phyloP scores from a whole-genome alignment of 1,140 invertebrate species.

The Brachionus rubens region DNA sequence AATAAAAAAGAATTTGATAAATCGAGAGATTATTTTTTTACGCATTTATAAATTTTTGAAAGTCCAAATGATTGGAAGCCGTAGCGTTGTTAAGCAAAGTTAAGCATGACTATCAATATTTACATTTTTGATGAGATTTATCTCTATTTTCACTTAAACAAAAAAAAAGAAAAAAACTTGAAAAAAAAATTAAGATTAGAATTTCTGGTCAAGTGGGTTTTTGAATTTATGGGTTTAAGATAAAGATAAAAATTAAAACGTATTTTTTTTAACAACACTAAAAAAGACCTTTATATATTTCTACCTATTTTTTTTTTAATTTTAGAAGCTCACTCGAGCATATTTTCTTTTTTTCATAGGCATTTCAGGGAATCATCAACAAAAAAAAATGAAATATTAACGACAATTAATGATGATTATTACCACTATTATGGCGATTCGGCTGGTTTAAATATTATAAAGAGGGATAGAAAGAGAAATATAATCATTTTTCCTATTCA shows the following conservation, averaged over 20 bases:
- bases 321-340: conserved; percentile 27
- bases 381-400: too few relatives aligned
- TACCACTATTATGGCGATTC: conserved; percentile 28
- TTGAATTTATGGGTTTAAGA: conserved; percentile 37
- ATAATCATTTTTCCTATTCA: conserved; percentile 36
- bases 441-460: conserved; percentile 37
- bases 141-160: conserved; percentile 17
- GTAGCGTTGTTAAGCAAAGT: neutral
- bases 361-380: too few relatives aligned
- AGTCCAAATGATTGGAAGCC: neutral
- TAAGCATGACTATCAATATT: conserved; percentile 39
- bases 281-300: neutral
- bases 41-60: neutral
- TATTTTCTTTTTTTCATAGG: neutral
- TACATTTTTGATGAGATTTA: conserved; percentile 4
- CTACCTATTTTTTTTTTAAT: conserved; percentile 19
- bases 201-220: conserved; percentile 38
- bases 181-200: conserved; percentile 34
- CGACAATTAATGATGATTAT: conserved; percentile 17
- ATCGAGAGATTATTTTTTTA: neutral
- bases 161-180: conserved; percentile 34
- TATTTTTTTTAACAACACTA: too few relatives aligned
- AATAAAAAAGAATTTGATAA: too few relatives aligned
- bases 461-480: neutral
- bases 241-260: conserved; percentile 7